Percentiles rank a stretch among this genome's conserved stretches.
Conservation (phyloP, 2,113 vertebrate genomes). For the Chascanopsetta lugubris region DNA sequence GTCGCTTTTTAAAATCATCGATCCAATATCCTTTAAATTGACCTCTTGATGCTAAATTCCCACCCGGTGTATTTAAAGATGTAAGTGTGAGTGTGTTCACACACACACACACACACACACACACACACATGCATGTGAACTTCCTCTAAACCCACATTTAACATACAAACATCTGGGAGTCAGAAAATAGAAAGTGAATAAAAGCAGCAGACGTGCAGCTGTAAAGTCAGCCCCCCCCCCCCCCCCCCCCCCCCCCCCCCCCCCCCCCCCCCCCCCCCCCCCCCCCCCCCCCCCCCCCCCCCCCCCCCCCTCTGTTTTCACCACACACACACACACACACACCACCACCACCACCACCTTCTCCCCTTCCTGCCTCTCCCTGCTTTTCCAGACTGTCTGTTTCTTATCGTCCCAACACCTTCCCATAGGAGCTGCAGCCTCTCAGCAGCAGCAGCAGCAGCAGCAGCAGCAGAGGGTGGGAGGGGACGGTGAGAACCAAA, state of each 20-base stretch:
- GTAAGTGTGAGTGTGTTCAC: neutral
- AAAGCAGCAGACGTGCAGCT: constrained; percentile 52
- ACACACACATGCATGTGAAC: constrained; percentile 11
- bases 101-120: no score
- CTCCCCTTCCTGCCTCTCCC: constrained; percentile 59
- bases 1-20: no score
- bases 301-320: constrained; percentile 35
- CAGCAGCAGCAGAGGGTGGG: no score
- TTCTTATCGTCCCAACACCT: constrained; percentile 75
- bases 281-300: constrained; percentile 54
- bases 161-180: constrained; percentile 67
- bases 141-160: constrained; percentile 26
- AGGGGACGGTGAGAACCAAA: constrained; percentile 38
- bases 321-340: no score
- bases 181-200: constrained; percentile 52
- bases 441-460: constrained; percentile 34
- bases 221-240: constrained; percentile 41
- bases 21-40: no score
- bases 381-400: constrained; percentile 65
- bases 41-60: neutral
- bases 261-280: constrained; percentile 57
- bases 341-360: constrained; percentile 20
- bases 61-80: neutral
- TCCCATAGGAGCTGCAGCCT: constrained; percentile 66
- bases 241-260: constrained; percentile 21